Conservation (phyloP, 2,888 invertebrate genomes). For the Lycophotia porphyrea region DNA sequence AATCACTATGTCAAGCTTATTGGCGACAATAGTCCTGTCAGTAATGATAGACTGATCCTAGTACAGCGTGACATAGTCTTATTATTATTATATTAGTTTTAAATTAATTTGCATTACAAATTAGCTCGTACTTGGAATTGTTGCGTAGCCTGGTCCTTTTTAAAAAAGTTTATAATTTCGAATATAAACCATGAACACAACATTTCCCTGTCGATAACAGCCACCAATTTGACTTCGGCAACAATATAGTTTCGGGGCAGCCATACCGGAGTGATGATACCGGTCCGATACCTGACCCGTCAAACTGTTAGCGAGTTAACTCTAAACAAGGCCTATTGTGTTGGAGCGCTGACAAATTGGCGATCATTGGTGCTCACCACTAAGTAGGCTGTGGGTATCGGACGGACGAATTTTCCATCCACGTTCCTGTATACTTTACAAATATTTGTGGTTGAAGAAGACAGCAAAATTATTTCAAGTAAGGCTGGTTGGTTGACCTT, state of each 20-base stretch:
- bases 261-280: slow-evolving; percentile 14
- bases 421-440: not conserved
- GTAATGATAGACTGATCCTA: too few relatives aligned
- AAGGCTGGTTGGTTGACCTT: not conserved
- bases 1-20: too few relatives aligned
- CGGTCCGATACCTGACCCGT: slow-evolving; percentile 24
- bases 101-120: too few relatives aligned
- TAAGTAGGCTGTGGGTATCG: slow-evolving; percentile 15
- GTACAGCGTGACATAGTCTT: too few relatives aligned
- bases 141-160: not conserved
- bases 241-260: slow-evolving; percentile 14
- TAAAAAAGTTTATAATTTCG: not conserved
- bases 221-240: not conserved
- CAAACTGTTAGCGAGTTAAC: slow-evolving; percentile 17
- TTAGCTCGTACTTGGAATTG: not conserved
- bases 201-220: not conserved
- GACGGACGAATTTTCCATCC: not conserved
- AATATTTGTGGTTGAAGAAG: not conserved
- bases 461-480: not conserved
- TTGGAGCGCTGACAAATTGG: slow-evolving; percentile 18
- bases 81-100: too few relatives aligned
- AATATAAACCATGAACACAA: not conserved
- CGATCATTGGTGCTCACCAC: slow-evolving; percentile 10
- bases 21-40: too few relatives aligned
- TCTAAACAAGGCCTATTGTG: slow-evolving; percentile 32